phyloP scores from a whole-genome alignment of 1,140 invertebrate species.

The Scaptomyza montana region DNA sequence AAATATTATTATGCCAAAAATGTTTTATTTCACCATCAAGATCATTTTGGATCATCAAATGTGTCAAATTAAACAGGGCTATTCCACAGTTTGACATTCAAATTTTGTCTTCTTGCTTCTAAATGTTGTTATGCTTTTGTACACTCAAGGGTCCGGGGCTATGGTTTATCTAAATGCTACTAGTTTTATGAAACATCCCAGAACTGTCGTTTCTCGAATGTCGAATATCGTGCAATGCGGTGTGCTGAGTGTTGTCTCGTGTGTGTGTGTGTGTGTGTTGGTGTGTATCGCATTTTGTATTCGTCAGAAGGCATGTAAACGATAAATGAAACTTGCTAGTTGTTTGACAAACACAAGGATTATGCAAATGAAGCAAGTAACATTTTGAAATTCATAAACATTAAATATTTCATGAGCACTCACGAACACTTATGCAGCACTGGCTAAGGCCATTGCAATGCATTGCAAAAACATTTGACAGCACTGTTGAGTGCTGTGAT shows the following conservation, averaged over 20 bases:
- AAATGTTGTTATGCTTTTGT: not conserved
- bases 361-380: conserved; percentile 66
- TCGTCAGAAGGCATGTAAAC: conserved; percentile 44
- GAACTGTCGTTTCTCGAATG: conserved; percentile 3
- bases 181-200: conserved; percentile 1
- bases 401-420: conserved; percentile 69
- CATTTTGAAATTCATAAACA: conserved; percentile 71
- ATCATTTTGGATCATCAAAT: not conserved
- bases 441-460: conserved; percentile 40
- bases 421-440: conserved; percentile 60
- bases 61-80: conserved; percentile 6
- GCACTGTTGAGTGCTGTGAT: conserved; percentile 16
- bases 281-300: conserved; percentile 13
- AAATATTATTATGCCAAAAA: not conserved
- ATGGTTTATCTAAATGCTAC: not conserved
- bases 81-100: not conserved
- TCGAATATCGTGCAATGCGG: not conserved
- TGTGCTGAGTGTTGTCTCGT: not conserved
- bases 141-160: not conserved
- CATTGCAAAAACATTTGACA: conserved; percentile 52
- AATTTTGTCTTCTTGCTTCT: not conserved
- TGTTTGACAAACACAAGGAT: conserved; percentile 60
- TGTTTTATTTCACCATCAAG: too few relatives aligned
- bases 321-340: conserved; percentile 63
- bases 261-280: not conserved